Evolutionary conservation across 2,797 vertebrate species (phyloP).

Genomic region (Labeo calbasu): DNA sequence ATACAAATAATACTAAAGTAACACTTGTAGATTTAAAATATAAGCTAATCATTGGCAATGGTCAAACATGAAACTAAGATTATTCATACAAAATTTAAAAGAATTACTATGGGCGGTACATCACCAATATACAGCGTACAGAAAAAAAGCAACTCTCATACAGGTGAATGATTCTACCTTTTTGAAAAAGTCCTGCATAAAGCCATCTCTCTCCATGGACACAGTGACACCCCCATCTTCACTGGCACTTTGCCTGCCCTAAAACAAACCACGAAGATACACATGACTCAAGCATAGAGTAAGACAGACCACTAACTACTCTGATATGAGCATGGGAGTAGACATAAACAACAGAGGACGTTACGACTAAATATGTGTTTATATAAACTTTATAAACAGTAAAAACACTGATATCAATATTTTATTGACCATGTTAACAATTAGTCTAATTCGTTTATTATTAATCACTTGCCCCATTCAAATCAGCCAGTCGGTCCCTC

Average conservation of each 20-base stretch:
- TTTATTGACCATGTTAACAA: not conserved
- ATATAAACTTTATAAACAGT: not conserved
- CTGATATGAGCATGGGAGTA: not conserved
- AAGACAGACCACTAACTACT: not conserved
- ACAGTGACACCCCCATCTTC: constrained; percentile 78
- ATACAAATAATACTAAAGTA: not conserved
- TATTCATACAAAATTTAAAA: not conserved
- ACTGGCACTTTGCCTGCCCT: constrained; percentile 82
- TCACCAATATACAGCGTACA: not conserved
- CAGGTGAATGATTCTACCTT: constrained; percentile 18
- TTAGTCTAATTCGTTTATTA: not conserved
- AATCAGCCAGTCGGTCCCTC: constrained; percentile 57
- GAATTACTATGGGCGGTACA: too few relatives aligned
- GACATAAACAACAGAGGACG: not conserved
- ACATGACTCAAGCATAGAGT: not conserved
- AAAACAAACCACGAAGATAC: constrained; percentile 8
- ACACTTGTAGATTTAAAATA: not conserved
- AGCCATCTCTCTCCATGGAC: constrained; percentile 84
- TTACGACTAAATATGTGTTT: not conserved
- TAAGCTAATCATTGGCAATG: not conserved
- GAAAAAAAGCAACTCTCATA: not conserved
- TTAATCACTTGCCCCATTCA: constrained; percentile 43
- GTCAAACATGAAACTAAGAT: not conserved
- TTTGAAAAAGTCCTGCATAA: constrained; percentile 94
- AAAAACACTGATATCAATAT: not conserved